Percentiles rank a stretch among this genome's conserved stretches.
These are phyloP conservation scores for Eremophila alpestris DNA, from an alignment of 2,797 vertebrate genomes.

Conservation along the genomic window DNA sequence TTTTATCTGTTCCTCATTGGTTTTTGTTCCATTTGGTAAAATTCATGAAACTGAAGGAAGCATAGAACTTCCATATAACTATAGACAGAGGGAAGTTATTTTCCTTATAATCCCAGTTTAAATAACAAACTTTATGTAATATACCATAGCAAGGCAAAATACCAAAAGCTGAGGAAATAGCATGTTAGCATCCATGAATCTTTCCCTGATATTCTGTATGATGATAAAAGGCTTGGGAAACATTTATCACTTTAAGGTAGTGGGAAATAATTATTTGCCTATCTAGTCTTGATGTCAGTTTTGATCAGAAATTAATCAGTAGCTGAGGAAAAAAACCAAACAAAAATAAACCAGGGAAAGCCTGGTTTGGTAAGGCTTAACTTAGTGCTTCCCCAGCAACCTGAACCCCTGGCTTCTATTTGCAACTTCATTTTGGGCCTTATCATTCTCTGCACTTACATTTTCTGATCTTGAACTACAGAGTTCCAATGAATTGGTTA, in stretches of 20 bases:
- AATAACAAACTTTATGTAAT: background rate
- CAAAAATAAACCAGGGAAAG: background rate
- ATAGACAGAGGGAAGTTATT: background rate
- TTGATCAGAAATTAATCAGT: background rate
- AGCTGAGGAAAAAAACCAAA: background rate
- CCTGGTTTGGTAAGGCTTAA: background rate
- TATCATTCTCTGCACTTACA: background rate
- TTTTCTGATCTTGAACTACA: background rate
- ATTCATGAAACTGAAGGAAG: background rate
- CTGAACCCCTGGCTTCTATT: background rate
- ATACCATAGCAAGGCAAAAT: background rate
- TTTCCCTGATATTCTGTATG: background rate
- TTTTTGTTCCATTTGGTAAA: background rate
- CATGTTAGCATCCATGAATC: background rate
- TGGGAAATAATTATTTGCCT: background rate
- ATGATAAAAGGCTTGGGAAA: background rate
- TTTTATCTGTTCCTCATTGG: background rate
- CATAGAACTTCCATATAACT: background rate
- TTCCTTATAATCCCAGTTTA: background rate
- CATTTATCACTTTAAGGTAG: background rate
- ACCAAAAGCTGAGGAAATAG: background rate
- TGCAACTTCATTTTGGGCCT: background rate
- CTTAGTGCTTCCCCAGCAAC: background rate
- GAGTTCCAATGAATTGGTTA: background rate
- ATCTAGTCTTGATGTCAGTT: background rate